Conservation (phyloP, 2,888 invertebrate genomes). For the Allophyes oxyacanthae region DNA sequence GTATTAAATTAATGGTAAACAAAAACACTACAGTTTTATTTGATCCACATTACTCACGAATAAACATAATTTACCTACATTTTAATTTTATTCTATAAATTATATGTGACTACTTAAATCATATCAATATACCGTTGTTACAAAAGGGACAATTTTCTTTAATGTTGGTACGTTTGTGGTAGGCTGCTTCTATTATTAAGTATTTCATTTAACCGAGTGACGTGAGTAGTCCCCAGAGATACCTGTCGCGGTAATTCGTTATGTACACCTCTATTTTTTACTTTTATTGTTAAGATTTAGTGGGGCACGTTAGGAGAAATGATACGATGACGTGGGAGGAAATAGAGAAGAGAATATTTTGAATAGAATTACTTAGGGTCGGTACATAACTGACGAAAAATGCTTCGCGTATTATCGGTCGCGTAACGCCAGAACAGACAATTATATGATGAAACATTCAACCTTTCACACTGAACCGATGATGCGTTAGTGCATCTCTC, state of each 20-base stretch:
- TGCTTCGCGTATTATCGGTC: no score
- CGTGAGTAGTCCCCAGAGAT: slow-evolving; percentile 77
- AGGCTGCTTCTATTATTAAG: slow-evolving; percentile 83
- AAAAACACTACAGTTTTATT: slow-evolving; percentile 38
- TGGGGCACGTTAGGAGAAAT: slow-evolving; percentile 60
- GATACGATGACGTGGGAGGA: background rate
- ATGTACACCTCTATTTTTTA: slow-evolving; percentile 72
- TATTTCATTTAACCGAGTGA: slow-evolving; percentile 83
- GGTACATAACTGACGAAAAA: no score
- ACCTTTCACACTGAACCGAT: no score
- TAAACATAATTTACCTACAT: slow-evolving; percentile 48
- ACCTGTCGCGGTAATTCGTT: slow-evolving; percentile 85
- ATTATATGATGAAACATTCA: no score
- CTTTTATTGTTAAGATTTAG: slow-evolving; percentile 75
- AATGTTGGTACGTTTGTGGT: slow-evolving; percentile 71
- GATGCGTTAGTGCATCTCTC: no score
- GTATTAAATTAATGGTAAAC: no score
- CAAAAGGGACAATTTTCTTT: slow-evolving; percentile 72
- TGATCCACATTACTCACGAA: slow-evolving; percentile 26
- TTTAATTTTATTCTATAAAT: slow-evolving; percentile 48
- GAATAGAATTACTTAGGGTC: no score
- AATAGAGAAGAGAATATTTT: background rate
- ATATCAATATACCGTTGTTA: slow-evolving; percentile 70
- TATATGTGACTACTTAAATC: slow-evolving; percentile 49
- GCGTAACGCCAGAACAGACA: no score